Evolutionary conservation across 2,888 invertebrate genomes (phyloP), one percentile per base, ranked within the genome.

Genomic region (Gymnocheta viridis): DNA sequence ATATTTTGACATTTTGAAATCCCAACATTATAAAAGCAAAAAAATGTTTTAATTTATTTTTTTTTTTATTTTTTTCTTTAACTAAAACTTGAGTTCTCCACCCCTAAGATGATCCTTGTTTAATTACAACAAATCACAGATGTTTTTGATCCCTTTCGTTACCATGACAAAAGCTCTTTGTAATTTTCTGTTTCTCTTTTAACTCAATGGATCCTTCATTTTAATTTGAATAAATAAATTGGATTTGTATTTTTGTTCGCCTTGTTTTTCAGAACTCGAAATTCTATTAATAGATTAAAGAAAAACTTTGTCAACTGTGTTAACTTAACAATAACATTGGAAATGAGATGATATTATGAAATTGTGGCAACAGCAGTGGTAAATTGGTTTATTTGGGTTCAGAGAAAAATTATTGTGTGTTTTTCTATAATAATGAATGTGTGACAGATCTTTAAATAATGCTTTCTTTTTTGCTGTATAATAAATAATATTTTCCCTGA

Each of bases 41-140:
- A 58, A 22, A 10, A 9, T 56, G 64, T 74, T 79, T 56, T 47
- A 58, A 82, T 78, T 78, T 64, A 69, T 73, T 62, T 47, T 4
- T 77, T 66, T n/a, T n/a, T n/a, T n/a, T n/a, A n/a, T n/a, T n/a
- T n/a, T n/a, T n/a, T n/a, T n/a, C n/a, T n/a, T n/a, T n/a, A n/a
- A n/a, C n/a, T n/a, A n/a, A n/a, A n/a, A n/a, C n/a, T n/a, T 44
- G 35, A 49, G 5, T 4, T 17, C 60, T 51, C 51, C 80, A 76
- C 51, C 79, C 82, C 69, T 83, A 29, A 58, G 9, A 60, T 64
- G 51, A 44, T 72, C 14, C 70, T 85, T 82, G 80, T 86, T 87
- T 87, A 88, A 89, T 89, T 89, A 89, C 85, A 88, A 66, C 82
- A 86, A 85, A 85, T 86, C 89, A 85, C 89, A 89, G 90, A 88